phyloP scores from a whole-genome alignment of 2,113 vertebrate genomes.

The Microtus oregoni region DNA sequence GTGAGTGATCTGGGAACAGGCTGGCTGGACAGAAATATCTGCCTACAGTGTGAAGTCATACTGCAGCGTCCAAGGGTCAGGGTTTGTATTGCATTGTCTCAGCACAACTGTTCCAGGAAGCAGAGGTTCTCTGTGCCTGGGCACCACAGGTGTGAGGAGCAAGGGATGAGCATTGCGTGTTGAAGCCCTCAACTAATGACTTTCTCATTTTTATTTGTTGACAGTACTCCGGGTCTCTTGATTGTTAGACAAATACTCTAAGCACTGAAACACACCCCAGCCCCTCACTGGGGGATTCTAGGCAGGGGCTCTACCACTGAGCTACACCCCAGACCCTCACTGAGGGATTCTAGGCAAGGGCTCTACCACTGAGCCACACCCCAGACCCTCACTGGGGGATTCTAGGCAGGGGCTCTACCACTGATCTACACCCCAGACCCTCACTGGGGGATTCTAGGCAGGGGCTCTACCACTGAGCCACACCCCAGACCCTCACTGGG shows the following conservation, averaged over 20 bases:
- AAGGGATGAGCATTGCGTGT: no score
- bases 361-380: neutral
- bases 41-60: neutral
- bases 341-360: neutral
- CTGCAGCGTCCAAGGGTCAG: neutral
- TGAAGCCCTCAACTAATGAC: neutral
- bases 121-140: neutral
- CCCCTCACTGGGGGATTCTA: neutral
- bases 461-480: neutral
- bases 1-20: no score
- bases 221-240: fast-evolving
- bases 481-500: neutral
- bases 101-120: neutral
- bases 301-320: neutral
- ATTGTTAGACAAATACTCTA: neutral
- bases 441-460: neutral
- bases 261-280: neutral
- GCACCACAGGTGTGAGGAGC: neutral
- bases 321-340: neutral
- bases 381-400: no score
- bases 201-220: neutral
- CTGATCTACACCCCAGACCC: neutral
- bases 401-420: neutral
- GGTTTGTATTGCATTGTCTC: neutral
- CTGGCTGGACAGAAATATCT: no score